Evolutionary conservation across 2,888 invertebrate species (phyloP), one percentile per base, ranked within the genome.

Genomic region (Drosophila neotestacea): DNA sequence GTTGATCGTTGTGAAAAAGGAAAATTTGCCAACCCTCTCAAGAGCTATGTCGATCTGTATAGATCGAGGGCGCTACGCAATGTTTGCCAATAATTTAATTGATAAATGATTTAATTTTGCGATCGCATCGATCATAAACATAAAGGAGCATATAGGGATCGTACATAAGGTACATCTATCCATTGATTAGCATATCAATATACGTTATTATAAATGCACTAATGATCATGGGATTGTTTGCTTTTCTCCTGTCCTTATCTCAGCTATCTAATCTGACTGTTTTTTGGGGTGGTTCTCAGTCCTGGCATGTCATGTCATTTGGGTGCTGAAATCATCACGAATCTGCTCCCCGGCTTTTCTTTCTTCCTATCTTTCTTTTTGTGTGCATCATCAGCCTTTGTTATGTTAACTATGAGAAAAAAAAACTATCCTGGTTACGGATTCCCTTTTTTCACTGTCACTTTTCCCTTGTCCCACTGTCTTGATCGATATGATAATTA

Each of bases 31-130:
- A 86, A 86, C 81, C 78, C 81, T 77, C 54, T 66, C 13, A 60
- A 70, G 69, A 46, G 51, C 54, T 58, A 11, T 27, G n/a, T 30
- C 44, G 16, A 78, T 78, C 56, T 60, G 52, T 44, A 61, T 61
- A 59, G 28, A 42, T 59, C 13, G 72, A 88, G 63, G 86, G 86
- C 80, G 62, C 76, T 50, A 75, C 86, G 65, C 90, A 90, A 87
- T 87, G 86, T 87, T 87, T 87, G 86, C 90, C 86, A 87, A 87
- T 87, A 90, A 84, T 87, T 77, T 87, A 87, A 87, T 87, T 87
- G 86, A 90, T 90, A 87, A 90, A 87, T 88, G 89, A 87, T 88
- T 86, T 88, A 84, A 86, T 83, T 81, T 58, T 65, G 34, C 51
- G n/a, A 61, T 79, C 73, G 55, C 83, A 85, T 85, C 89, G 72